These are phyloP conservation scores for Aphyosemion australe DNA, from an alignment of 2,113 vertebrate genomes.

Conservation along the genomic window DNA sequence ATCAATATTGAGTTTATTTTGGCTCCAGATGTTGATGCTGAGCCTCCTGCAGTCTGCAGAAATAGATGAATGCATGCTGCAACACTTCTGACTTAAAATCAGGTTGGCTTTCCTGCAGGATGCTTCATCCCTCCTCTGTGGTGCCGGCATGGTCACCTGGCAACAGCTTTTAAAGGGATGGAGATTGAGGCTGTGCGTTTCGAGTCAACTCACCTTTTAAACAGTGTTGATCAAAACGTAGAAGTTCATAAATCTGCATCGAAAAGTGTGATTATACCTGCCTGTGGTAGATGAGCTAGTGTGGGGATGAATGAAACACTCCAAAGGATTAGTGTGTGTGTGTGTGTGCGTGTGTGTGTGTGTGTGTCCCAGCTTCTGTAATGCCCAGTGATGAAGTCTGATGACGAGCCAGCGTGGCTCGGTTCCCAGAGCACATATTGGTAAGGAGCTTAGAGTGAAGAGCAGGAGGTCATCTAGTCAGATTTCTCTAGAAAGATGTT, in stretches of 20 bases:
- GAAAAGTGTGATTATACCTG: background rate
- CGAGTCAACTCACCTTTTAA: background rate
- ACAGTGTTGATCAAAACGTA: background rate
- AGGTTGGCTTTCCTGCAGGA: background rate
- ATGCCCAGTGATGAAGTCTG: conserved; percentile 32
- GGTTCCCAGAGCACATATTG: conserved; percentile 52
- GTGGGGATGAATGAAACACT: conserved; percentile 9
- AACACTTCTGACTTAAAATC: background rate
- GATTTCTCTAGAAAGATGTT: conserved; percentile 62
- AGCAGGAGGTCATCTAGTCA: conserved; percentile 56
- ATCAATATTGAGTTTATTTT: too few relatives aligned
- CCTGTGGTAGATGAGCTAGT: background rate
- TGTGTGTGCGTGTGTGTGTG: conserved; percentile 3
- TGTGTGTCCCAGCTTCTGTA: conserved; percentile 31
- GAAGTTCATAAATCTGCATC: conserved; percentile 1
- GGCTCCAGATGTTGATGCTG: too few relatives aligned
- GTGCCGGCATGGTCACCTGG: conserved; percentile 30
- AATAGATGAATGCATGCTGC: background rate
- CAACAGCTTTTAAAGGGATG: conserved; percentile 27
- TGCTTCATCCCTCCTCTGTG: background rate
- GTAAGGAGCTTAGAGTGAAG: conserved; percentile 58
- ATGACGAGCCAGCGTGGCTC: conserved; percentile 54
- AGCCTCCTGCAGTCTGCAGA: background rate
- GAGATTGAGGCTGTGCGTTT: background rate
- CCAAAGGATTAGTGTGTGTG: conserved; percentile 19